Percentiles rank a stretch among this genome's conserved stretches.
phyloP scores from a whole-genome alignment of 2,888 invertebrate genomes.

The Pharmacophagus antenor region DNA sequence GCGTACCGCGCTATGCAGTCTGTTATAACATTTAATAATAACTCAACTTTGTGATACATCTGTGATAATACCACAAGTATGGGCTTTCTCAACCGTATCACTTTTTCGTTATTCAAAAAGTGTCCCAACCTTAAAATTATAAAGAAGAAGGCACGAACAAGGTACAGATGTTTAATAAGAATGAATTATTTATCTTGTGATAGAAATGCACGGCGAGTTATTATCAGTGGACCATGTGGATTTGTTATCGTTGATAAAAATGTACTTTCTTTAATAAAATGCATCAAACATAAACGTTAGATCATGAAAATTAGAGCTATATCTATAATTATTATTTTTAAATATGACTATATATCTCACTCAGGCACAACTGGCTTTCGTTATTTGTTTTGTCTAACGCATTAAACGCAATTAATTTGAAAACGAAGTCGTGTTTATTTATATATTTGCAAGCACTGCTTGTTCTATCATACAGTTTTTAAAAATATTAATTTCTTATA shows the following conservation, averaged over 20 bases:
- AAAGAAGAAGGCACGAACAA: slow-evolving; percentile 47
- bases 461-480: slow-evolving; percentile 6
- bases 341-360: slow-evolving; percentile 16
- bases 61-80: slow-evolving; percentile 43
- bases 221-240: slow-evolving; percentile 33
- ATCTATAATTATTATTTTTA: background rate
- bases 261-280: slow-evolving; percentile 19
- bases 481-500: background rate
- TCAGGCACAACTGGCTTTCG: slow-evolving; percentile 8
- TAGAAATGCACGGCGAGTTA: background rate
- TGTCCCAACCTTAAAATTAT: slow-evolving; percentile 64
- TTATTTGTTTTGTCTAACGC: slow-evolving; percentile 7
- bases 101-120: slow-evolving; percentile 70
- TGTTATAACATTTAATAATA: slow-evolving; percentile 39
- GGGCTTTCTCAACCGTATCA: slow-evolving; percentile 62
- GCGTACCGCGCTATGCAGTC: slow-evolving; percentile 36
- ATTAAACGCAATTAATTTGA: slow-evolving; percentile 18
- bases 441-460: slow-evolving; percentile 2
- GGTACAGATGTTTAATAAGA: slow-evolving; percentile 42
- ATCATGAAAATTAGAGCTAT: background rate
- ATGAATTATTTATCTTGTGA: slow-evolving; percentile 7
- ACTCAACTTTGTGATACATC: slow-evolving; percentile 32
- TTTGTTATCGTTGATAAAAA: slow-evolving; percentile 34
- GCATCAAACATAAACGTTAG: background rate
- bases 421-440: slow-evolving; percentile 21